Conservation (phyloP, 2,113 vertebrate species). For the Fregata magnificens region DNA sequence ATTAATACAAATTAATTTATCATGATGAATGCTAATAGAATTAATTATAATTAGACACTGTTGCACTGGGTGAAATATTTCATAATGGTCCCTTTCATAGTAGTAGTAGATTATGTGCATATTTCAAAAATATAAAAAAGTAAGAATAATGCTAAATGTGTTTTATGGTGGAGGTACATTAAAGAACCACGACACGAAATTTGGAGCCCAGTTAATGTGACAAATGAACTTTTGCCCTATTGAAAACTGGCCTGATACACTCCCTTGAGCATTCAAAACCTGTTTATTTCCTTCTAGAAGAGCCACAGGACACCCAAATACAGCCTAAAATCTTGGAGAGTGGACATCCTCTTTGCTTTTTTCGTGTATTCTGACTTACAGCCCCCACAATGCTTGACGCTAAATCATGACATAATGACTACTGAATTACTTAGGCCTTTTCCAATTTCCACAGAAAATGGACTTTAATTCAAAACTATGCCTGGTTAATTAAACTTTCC, state of each 20-base stretch:
- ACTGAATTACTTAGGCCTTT: constrained; percentile 65
- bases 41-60: constrained; percentile 37
- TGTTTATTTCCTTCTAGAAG: background rate
- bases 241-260: background rate
- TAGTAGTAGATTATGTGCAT: constrained; percentile 32
- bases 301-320: background rate
- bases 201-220: background rate
- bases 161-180: background rate
- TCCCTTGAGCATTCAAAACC: background rate
- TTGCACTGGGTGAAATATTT: constrained; percentile 43
- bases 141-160: background rate
- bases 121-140: constrained; percentile 44
- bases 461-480: constrained; percentile 79
- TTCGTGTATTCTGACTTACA: background rate
- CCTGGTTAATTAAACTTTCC: constrained; percentile 77
- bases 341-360: background rate
- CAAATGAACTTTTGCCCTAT: background rate
- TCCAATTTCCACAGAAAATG: constrained; percentile 78
- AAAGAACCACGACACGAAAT: background rate
- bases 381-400: background rate
- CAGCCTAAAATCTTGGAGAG: background rate
- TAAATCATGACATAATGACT: constrained; percentile 61
- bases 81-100: background rate
- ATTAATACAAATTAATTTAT: constrained; percentile 55
- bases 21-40: constrained; percentile 42